These are phyloP conservation scores for Falcunculus frontatus DNA, from an alignment of 2,113 vertebrate genomes.

Conservation along the genomic window DNA sequence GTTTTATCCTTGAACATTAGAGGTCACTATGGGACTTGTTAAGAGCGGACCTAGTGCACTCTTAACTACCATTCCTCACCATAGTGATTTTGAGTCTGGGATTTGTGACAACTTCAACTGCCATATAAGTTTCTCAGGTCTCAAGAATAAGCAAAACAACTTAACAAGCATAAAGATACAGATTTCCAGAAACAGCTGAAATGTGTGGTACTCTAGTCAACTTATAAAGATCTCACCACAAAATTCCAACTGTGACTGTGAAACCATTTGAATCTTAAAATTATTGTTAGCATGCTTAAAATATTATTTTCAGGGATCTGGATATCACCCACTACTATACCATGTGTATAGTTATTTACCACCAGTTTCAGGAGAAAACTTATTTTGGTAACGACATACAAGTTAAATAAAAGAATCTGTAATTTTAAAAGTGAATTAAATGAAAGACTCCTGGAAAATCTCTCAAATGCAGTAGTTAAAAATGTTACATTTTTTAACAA, in stretches of 20 bases:
- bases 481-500: neutral
- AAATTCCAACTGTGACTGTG: neutral
- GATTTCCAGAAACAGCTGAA: neutral
- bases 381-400: neutral
- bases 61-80: neutral
- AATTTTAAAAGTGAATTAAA: neutral
- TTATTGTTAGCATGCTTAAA: neutral
- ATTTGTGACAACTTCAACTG: neutral
- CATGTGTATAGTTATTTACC: neutral
- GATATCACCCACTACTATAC: neutral
- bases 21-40: constrained; percentile 14
- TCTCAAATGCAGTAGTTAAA: neutral
- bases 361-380: neutral
- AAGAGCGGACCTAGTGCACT: neutral
- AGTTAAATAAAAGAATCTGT: neutral
- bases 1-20: constrained; percentile 27
- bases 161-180: neutral
- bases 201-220: neutral
- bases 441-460: neutral
- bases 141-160: neutral
- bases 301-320: neutral
- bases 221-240: neutral
- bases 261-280: neutral
- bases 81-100: neutral
- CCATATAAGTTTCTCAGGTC: neutral